Evolutionary conservation across 92 coral and sea anemone genomes (phyloP).

Genomic region (Micromussa lordhowensis): DNA sequence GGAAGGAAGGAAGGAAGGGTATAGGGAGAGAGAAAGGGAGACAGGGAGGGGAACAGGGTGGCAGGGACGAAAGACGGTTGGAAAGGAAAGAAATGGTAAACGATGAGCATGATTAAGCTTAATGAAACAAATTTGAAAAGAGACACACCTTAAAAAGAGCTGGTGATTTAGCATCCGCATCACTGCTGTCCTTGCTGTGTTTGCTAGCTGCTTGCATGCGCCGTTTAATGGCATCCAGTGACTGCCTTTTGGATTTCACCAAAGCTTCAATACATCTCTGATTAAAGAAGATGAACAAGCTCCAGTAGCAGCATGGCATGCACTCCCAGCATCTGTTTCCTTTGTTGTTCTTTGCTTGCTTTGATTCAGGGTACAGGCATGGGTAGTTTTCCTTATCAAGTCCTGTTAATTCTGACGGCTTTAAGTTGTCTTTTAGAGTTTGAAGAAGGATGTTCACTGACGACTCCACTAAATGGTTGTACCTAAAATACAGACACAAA

Average conservation of each 20-base stretch:
- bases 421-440: conserved; percentile 80
- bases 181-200: conserved; percentile 76
- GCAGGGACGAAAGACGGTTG: not conserved
- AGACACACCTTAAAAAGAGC: conserved; percentile 88
- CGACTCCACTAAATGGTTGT: conserved; percentile 82
- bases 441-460: conserved; percentile 85
- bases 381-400: conserved; percentile 82
- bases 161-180: conserved; percentile 67
- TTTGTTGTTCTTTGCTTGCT: conserved; percentile 94
- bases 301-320: conserved; percentile 98
- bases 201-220: conserved; percentile 95
- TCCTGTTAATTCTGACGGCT: conserved; percentile 70
- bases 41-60: not conserved
- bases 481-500: conserved; percentile 47
- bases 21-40: not conserved
- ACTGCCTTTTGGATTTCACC: conserved; percentile 86
- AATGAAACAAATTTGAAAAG: not conserved
- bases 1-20: not conserved
- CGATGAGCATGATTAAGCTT: not conserved
- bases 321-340: conserved; percentile 99
- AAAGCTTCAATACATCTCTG: conserved; percentile 93
- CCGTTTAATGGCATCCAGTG: conserved; percentile 90
- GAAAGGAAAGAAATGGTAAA: not conserved
- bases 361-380: conserved; percentile 91
- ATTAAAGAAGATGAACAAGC: conserved; percentile 82